A percentile compares a stretch with the other conserved stretches of the same genome.
Evolutionary conservation across 2,888 invertebrate species (phyloP).

Genomic region (Ethmia dodecea): DNA sequence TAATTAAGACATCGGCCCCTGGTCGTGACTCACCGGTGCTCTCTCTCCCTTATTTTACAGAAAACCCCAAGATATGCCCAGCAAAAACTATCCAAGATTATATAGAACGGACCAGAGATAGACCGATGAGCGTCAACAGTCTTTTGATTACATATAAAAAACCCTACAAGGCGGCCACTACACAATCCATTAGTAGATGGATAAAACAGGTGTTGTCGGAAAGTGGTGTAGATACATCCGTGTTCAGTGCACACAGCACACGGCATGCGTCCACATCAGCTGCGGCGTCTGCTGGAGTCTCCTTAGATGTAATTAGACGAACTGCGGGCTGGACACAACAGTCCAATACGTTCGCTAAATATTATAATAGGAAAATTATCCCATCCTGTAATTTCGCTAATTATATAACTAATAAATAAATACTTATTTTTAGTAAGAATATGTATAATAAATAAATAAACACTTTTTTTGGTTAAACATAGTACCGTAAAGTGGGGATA

Average conservation of each 20-base stretch:
- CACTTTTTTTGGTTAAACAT: no score
- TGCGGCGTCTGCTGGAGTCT: neutral
- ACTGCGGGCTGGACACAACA: constrained; percentile 1
- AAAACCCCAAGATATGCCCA: neutral
- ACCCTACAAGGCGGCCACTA: neutral
- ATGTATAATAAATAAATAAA: no score
- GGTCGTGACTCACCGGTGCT: neutral
- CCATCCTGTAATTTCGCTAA: neutral
- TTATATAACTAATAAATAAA: no score
- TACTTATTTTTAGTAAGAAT: no score
- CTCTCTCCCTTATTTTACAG: neutral
- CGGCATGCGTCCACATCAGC: constrained; percentile 10
- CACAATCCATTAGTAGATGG: neutral
- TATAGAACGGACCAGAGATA: neutral
- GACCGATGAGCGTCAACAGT: neutral
- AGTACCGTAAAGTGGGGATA: no score
- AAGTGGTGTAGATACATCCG: constrained; percentile 4
- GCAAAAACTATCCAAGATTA: neutral
- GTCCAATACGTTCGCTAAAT: neutral
- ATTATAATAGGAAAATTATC: neutral
- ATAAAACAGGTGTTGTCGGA: neutral
- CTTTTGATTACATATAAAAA: neutral
- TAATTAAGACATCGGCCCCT: neutral
- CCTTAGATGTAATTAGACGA: neutral
- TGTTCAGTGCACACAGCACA: constrained; percentile 10